Conservation (phyloP, 1,140 invertebrate genomes). For the Drosophila carrolli region DNA sequence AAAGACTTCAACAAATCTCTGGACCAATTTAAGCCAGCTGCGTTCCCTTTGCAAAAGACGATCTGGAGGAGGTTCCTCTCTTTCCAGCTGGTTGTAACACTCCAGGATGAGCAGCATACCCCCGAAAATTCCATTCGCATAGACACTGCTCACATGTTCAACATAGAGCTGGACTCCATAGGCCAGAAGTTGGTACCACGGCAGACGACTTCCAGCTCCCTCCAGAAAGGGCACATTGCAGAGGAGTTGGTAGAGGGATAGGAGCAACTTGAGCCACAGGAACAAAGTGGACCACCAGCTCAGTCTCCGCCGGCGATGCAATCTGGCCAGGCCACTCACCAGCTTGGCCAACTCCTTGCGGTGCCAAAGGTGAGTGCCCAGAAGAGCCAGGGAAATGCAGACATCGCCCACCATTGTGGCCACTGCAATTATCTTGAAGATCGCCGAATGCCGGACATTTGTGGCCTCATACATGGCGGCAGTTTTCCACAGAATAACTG, state of each 20-base stretch:
- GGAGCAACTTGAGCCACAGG: constrained; percentile 60
- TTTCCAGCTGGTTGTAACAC: constrained; percentile 32
- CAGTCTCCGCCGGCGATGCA: constrained; percentile 23
- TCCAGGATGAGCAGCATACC: constrained; percentile 54
- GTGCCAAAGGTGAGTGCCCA: constrained; percentile 46
- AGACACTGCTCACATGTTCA: constrained; percentile 69
- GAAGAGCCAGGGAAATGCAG: constrained; percentile 46
- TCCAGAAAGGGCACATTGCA: constrained; percentile 67
- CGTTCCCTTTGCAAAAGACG: constrained; percentile 22
- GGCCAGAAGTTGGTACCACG: constrained; percentile 53
- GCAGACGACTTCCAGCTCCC: constrained; percentile 41
- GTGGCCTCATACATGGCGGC: constrained; percentile 59
- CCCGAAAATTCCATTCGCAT: constrained; percentile 62
- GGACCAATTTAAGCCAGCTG: constrained; percentile 25
- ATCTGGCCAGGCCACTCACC: constrained; percentile 21
- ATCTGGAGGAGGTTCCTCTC: background rate
- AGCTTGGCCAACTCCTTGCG: constrained; percentile 38
- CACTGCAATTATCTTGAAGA: constrained; percentile 62
- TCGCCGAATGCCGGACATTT: constrained; percentile 54
- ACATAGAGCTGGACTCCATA: constrained; percentile 65
- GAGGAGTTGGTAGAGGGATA: constrained; percentile 67
- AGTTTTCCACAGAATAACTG: constrained; percentile 53
- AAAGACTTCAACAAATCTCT: constrained; percentile 28
- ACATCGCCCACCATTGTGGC: constrained; percentile 58
- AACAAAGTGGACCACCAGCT: constrained; percentile 34